phyloP scores from a whole-genome alignment of 2,113 vertebrate genomes.

The Phylloscopus trochilus region DNA sequence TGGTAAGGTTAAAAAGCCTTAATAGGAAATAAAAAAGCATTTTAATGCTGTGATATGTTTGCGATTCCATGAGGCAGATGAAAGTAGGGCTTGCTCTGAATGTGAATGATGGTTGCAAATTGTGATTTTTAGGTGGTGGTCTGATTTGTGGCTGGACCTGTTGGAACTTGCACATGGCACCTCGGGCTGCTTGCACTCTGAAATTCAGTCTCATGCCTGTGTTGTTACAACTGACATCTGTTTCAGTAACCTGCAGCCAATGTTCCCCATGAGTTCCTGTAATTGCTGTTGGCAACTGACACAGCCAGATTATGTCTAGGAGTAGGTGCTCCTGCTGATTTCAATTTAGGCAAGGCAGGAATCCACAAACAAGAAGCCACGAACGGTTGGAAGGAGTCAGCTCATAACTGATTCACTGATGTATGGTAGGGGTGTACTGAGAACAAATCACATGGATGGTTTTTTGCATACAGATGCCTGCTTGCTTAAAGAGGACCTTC shows the following conservation, averaged over 20 bases:
- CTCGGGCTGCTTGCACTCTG: not conserved
- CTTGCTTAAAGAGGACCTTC: not conserved
- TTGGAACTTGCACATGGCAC: not conserved
- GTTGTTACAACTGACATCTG: conserved; percentile 55
- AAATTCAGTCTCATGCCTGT: not conserved
- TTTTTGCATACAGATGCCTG: not conserved
- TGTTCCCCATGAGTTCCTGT: conserved; percentile 37
- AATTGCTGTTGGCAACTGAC: conserved; percentile 54
- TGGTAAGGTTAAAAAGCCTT: not conserved
- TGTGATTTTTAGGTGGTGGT: not conserved
- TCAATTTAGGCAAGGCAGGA: conserved; percentile 58
- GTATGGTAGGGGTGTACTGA: not conserved
- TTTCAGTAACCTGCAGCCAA: conserved; percentile 35
- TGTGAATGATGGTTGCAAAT: not conserved
- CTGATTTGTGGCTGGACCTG: not conserved
- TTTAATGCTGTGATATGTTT: not conserved
- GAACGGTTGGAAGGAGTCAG: not conserved
- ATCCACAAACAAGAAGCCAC: conserved; percentile 40
- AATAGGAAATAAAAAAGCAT: not conserved
- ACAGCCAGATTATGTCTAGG: conserved; percentile 34
- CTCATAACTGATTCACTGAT: not conserved
- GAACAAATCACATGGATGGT: not conserved
- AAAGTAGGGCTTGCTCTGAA: not conserved
- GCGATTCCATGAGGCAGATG: not conserved
- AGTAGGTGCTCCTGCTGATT: conserved; percentile 61